Conservation (phyloP, 2,888 invertebrate species). For the Tenthredo amoena region DNA sequence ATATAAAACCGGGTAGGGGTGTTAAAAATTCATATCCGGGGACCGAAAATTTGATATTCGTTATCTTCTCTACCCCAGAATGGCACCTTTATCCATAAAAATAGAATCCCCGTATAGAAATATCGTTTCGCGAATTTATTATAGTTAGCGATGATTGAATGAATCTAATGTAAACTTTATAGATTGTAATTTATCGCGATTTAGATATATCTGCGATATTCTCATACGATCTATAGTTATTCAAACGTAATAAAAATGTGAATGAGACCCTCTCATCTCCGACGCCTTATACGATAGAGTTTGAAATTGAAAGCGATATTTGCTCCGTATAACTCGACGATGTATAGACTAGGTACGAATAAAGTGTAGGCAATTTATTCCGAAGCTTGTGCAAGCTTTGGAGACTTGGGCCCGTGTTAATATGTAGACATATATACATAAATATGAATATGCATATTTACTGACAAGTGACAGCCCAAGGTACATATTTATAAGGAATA, state of each 20-base stretch:
- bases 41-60: background rate
- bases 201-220: background rate
- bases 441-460: constrained; percentile 21
- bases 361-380: constrained; percentile 51
- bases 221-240: background rate
- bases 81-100: background rate
- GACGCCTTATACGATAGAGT: background rate
- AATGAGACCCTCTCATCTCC: background rate
- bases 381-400: constrained; percentile 5
- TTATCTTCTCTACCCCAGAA: background rate
- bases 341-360: background rate
- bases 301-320: constrained; percentile 50
- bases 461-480: constrained; percentile 20
- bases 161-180: background rate
- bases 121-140: background rate
- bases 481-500: constrained; percentile 42
- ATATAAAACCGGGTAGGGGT: background rate
- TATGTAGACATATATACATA: background rate
- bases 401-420: background rate
- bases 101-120: background rate
- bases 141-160: background rate
- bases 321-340: background rate
- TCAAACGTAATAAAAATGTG: background rate
- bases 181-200: background rate
- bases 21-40: background rate